Evolutionary conservation across 2,797 vertebrate genomes (phyloP), one percentile per base, ranked within the genome.

Genomic region (Spinus olivaceus): DNA sequence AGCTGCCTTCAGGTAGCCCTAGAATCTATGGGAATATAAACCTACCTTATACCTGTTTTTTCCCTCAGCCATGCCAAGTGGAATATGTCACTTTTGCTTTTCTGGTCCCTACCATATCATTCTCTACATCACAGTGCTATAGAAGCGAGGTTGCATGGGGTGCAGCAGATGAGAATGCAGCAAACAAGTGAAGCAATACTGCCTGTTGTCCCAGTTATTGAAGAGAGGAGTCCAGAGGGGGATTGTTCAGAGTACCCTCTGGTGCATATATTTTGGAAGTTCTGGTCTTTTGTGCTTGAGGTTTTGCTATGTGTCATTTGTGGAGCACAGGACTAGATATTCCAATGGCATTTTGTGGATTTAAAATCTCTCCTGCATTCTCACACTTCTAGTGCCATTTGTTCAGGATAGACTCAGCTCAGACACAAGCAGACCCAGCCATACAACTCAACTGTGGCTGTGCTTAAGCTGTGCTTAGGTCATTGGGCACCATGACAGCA

Each of bases 11-110:
- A 81, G 42, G 39, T 46, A 76, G 33, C 46, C 23, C 78, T 39
- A 76, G 61, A 89, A 78, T 90, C 78, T 87, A 81, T 61, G 28
- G 59, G n/a, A 57, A 24, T 42, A 83, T 91, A 95, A 92, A 85
- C 66, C 46, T 85, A 17, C 60, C 24, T 71, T 81, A 67, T 24
- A 91, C 14, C n/a, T 30, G 37, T 69, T 78, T 89, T 88, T 88
- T 86, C 25, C 25, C 21, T 86, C 66, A 65, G n/a, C 33, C 22
- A 42, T 35, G 16, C 54, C 54, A 79, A 91, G 35, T 50, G 42
- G 27, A 92, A 12, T 81, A 73, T 77, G 30, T 71, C 50, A 90
- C 19, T 74, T 44, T 25, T 53, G 35, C 30, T 80, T 74, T 87
- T 35, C 65, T 64, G 32, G 27, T 66, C 8, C 8, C 21, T 10